phyloP scores from a whole-genome alignment of 1,140 invertebrate species.

The Mizuhopecten yessoensis region DNA sequence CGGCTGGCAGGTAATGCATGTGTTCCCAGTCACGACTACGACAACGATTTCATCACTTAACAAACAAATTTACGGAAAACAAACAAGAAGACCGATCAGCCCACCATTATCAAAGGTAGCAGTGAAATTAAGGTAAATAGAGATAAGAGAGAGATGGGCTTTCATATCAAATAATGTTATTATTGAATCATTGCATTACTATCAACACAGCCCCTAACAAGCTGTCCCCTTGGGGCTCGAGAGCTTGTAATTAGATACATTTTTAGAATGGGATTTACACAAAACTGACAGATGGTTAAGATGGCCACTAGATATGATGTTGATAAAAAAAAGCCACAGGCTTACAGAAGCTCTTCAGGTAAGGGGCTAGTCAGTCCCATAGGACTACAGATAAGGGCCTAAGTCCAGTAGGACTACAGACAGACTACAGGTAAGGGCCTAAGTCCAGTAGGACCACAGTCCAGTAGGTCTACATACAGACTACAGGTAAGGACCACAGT shows the following conservation, averaged over 20 bases:
- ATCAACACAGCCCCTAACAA: neutral
- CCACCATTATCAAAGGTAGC: conserved; percentile 2
- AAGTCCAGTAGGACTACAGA: neutral
- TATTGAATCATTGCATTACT: conserved; percentile 17
- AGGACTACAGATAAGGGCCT: neutral
- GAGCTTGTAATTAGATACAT: conserved; percentile 37
- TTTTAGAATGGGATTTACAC: conserved; percentile 39
- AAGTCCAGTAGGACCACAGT: neutral
- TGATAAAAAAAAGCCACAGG: conserved; percentile 31
- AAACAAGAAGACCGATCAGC: conserved; percentile 32
- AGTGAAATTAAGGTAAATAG: conserved; percentile 35
- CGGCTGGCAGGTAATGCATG: conserved; percentile 23
- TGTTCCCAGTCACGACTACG: neutral
- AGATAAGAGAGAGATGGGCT: conserved; percentile 37
- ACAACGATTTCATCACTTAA: conserved; percentile 28
- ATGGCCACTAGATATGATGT: conserved; percentile 19
- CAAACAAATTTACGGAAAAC: conserved; percentile 34
- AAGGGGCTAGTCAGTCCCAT: neutral
- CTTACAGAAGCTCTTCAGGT: conserved; percentile 23
- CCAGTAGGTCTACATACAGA: no score
- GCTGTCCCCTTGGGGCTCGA: neutral
- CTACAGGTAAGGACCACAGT: neutral
- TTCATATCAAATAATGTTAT: conserved; percentile 40
- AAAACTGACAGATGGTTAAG: neutral
- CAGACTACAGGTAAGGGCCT: neutral